These are phyloP conservation scores for Parus major DNA, from an alignment of 2,113 vertebrate species.

Conservation along the genomic window DNA sequence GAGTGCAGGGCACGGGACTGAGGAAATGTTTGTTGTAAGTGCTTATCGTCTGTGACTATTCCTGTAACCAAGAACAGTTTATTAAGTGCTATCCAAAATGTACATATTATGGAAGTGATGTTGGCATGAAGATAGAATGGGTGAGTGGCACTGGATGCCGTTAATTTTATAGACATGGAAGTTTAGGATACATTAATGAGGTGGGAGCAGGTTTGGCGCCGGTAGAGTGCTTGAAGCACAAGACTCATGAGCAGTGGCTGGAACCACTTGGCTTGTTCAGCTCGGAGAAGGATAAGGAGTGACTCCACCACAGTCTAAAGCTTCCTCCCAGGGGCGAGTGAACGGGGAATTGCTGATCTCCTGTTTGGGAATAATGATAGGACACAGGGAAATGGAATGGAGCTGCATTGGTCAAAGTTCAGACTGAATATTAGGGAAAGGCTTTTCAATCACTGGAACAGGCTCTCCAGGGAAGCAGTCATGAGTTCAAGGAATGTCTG, in stretches of 20 bases:
- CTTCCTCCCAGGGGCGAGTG: accelerated
- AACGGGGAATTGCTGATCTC: neutral
- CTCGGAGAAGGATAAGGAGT: neutral
- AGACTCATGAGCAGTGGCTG: neutral
- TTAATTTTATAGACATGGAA: neutral
- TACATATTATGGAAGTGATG: neutral
- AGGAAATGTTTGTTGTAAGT: neutral
- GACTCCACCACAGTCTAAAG: neutral
- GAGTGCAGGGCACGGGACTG: neutral
- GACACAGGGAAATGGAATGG: neutral
- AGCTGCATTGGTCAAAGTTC: neutral
- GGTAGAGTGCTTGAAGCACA: neutral
- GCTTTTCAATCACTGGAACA: neutral
- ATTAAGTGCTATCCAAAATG: neutral
- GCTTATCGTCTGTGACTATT: neutral
- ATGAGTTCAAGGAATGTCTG: neutral
- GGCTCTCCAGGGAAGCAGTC: neutral
- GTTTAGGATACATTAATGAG: neutral
- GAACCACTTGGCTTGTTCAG: neutral
- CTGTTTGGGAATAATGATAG: neutral
- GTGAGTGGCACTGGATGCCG: neutral
- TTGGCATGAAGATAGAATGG: neutral
- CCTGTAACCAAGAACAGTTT: neutral
- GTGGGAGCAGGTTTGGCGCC: neutral
- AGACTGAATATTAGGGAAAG: neutral